Evolutionary conservation across 2,797 vertebrate genomes (phyloP).

Genomic region (Lagodon rhomboides): DNA sequence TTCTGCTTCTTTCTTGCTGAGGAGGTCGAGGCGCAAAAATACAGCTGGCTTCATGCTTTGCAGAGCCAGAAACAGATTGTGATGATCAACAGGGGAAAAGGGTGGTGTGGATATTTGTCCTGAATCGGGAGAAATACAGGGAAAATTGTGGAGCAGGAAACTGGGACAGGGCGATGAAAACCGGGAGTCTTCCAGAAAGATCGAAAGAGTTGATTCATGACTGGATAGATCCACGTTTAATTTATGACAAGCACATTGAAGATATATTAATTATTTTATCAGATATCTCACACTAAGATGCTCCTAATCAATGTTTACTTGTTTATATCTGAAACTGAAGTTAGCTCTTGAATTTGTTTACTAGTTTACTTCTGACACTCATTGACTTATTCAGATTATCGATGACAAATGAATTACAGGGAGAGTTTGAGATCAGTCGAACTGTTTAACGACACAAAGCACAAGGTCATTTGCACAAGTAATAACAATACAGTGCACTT

Average conservation of each 20-base stretch:
- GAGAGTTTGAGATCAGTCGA: background rate
- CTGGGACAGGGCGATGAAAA: too few species aligned
- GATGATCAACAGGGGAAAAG: too few species aligned
- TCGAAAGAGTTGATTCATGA: too few species aligned
- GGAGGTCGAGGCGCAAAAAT: too few species aligned
- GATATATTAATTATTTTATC: background rate
- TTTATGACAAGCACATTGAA: too few species aligned
- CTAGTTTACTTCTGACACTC: background rate
- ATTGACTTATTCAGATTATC: background rate
- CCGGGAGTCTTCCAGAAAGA: too few species aligned
- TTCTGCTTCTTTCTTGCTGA: too few species aligned
- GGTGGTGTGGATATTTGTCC: too few species aligned
- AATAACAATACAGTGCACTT: background rate
- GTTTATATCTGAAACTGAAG: background rate
- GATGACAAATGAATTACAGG: background rate
- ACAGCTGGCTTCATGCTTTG: too few species aligned
- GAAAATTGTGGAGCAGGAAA: too few species aligned
- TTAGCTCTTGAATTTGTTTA: background rate
- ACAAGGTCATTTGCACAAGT: background rate
- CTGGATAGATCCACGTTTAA: background rate
- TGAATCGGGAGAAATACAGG: too few species aligned
- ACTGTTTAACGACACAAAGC: background rate
- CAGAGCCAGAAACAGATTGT: too few species aligned
- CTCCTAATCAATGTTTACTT: background rate
- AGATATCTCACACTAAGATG: background rate